phyloP scores from a whole-genome alignment of 1,140 invertebrate genomes.

The Lepidotrigona ventralis region DNA sequence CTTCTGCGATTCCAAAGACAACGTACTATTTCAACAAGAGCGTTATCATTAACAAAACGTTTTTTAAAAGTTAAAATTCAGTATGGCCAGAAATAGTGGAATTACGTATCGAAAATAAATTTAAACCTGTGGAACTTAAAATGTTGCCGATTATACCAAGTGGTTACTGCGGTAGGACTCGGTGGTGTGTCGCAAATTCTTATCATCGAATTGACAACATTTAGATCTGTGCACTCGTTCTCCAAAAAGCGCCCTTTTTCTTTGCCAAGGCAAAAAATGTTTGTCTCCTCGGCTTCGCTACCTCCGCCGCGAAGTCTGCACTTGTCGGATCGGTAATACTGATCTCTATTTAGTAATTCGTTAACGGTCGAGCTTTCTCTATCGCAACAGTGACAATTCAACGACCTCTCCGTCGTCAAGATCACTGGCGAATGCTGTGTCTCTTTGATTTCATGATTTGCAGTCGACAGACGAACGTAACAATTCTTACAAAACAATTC shows the following conservation, averaged over 20 bases:
- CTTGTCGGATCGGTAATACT: constrained; percentile 43
- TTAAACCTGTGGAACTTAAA: constrained; percentile 36
- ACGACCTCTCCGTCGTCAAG: constrained; percentile 20
- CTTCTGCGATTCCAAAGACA: constrained; percentile 27
- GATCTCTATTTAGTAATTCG: constrained; percentile 12
- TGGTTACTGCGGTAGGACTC: constrained; percentile 35
- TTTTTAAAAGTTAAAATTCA: background rate
- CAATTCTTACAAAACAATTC: constrained; percentile 75
- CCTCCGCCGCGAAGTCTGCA: constrained; percentile 58
- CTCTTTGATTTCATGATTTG: constrained; percentile 29
- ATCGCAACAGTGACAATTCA: background rate
- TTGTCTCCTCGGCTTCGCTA: constrained; percentile 40
- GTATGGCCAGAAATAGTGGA: background rate
- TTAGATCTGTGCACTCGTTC: constrained; percentile 32
- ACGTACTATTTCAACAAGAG: constrained; percentile 21
- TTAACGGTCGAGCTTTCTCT: constrained; percentile 34
- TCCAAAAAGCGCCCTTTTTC: constrained; percentile 21
- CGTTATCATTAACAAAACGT: background rate
- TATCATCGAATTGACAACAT: constrained; percentile 40
- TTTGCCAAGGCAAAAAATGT: constrained; percentile 18
- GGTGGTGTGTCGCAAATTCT: constrained; percentile 38
- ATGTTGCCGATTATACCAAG: constrained; percentile 46
- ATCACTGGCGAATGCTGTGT: constrained; percentile 3
- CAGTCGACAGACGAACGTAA: constrained; percentile 38
- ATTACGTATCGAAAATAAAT: background rate